phyloP scores from a whole-genome alignment of 2,113 vertebrate genomes.

The Tretioscincus oriximinensis region DNA sequence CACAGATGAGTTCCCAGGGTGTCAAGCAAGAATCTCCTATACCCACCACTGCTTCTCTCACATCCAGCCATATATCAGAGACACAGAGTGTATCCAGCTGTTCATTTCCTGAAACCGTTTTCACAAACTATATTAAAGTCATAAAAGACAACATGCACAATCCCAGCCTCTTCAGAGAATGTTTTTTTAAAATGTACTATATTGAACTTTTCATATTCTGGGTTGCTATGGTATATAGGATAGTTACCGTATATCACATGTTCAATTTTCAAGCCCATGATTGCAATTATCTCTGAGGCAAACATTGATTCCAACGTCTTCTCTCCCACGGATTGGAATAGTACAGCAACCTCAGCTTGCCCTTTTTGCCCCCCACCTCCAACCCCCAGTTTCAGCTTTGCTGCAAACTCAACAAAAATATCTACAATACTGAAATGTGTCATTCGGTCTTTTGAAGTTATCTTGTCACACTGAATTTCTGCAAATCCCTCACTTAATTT shows the following conservation, averaged over 20 bases:
- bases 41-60: too few species aligned
- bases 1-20: too few species aligned
- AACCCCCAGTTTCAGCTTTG: too few species aligned
- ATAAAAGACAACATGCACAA: neutral
- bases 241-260: too few species aligned
- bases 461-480: neutral
- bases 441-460: neutral
- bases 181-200: neutral
- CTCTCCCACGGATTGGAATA: too few species aligned
- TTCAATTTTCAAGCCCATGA: too few species aligned
- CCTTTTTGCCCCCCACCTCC: too few species aligned
- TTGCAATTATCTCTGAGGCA: too few species aligned
- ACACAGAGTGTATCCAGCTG: neutral
- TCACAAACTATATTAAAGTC: neutral
- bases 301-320: too few species aligned
- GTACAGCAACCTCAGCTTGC: too few species aligned
- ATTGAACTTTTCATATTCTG: neutral
- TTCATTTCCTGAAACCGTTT: neutral
- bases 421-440: too few species aligned
- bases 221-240: neutral
- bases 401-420: neutral
- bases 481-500: neutral
- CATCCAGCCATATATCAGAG: neutral
- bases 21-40: too few species aligned
- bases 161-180: neutral